phyloP scores from a whole-genome alignment of 2,888 invertebrate genomes.

The Gastracanthus pulcherrimus region DNA sequence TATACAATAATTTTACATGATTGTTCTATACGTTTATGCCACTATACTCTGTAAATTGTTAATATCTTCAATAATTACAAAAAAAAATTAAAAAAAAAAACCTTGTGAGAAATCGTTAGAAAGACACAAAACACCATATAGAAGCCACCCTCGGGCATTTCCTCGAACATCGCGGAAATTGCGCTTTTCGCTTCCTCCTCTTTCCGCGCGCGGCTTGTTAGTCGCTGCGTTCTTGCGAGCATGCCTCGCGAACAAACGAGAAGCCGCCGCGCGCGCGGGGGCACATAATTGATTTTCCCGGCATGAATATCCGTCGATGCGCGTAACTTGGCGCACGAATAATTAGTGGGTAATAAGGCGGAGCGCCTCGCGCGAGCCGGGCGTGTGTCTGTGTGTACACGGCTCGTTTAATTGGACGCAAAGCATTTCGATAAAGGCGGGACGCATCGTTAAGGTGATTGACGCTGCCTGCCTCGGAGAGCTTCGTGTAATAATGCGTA shows the following conservation, averaged over 20 bases:
- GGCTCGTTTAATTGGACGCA: slow-evolving; percentile 36
- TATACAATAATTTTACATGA: too few relatives aligned
- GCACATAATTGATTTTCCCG: slow-evolving; percentile 46
- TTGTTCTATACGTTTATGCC: too few relatives aligned
- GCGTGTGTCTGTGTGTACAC: too few relatives aligned
- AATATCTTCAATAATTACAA: too few relatives aligned
- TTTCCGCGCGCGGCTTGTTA: slow-evolving; percentile 20
- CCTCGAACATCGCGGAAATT: slow-evolving; percentile 20
- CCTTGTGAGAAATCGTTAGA: neutral
- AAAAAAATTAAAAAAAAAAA: neutral
- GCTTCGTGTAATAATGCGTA: too few relatives aligned
- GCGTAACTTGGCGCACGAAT: slow-evolving; percentile 43
- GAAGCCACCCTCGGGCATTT: neutral
- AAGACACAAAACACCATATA: too few relatives aligned
- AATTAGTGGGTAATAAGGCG: slow-evolving; percentile 41
- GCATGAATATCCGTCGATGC: slow-evolving; percentile 43
- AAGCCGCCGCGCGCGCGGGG: neutral
- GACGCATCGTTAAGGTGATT: slow-evolving; percentile 47
- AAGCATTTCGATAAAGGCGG: slow-evolving; percentile 45
- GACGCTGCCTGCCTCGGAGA: neutral
- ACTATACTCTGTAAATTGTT: too few relatives aligned
- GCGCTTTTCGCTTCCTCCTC: neutral
- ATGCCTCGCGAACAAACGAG: slow-evolving; percentile 18
- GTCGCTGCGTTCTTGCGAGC: slow-evolving; percentile 17
- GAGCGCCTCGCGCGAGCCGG: too few relatives aligned